Conservation (phyloP, 2,888 invertebrate species). For the Galeruca laticollis region DNA sequence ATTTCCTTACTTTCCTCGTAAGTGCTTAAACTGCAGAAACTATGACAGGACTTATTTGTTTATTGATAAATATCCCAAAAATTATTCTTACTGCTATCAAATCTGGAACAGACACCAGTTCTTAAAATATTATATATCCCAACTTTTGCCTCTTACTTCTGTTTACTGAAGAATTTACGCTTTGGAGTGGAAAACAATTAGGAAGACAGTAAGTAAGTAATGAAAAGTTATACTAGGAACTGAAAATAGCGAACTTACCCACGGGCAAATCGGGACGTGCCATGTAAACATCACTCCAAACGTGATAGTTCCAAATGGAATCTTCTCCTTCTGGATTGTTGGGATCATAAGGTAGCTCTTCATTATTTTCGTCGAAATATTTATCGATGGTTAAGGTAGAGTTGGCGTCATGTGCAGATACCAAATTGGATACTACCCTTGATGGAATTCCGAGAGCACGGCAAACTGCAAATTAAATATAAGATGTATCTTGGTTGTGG, state of each 20-base stretch:
- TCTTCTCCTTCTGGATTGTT: constrained; percentile 77
- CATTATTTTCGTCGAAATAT: constrained; percentile 77
- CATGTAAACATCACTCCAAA: constrained; percentile 93
- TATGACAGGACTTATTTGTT: no score
- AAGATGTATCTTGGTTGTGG: no score
- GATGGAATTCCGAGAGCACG: constrained; percentile 85
- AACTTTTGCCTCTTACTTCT: not conserved
- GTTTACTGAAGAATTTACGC: not conserved
- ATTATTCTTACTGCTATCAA: no score
- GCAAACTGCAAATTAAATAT: constrained; percentile 71
- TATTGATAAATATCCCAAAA: no score
- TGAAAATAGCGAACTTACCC: constrained; percentile 61
- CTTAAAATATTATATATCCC: no score
- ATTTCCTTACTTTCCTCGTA: no score
- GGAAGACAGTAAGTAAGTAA: no score
- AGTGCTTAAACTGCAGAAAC: no score
- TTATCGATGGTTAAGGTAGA: constrained; percentile 82
- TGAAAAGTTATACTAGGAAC: not conserved
- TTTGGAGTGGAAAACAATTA: not conserved
- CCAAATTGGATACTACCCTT: constrained; percentile 84
- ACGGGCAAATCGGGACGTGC: constrained; percentile 80
- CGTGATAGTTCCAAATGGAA: constrained; percentile 90
- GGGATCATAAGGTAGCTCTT: constrained; percentile 76
- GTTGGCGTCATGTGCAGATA: constrained; percentile 89
- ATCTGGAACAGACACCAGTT: no score